Base-by-base conservation (phyloP, 2,888 invertebrate genomes). In the Nymphalis polychloros region DNA sequence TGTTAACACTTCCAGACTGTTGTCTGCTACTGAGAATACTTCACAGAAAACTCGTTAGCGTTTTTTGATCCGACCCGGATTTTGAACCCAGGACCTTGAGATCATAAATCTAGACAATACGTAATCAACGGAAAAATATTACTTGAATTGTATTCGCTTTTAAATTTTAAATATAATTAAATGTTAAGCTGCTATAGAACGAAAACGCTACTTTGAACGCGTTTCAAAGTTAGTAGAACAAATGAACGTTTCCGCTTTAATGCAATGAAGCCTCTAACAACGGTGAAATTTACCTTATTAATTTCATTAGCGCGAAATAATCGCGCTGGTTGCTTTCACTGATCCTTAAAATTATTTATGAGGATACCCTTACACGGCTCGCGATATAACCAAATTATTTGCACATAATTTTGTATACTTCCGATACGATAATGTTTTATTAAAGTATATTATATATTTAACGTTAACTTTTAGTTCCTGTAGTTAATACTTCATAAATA, bases 291-390 rank as follows among this genome's bases (percentile, higher is more conserved):
- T 72, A 75, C 86, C 85, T 89, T 88, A 89, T 89, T 89, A 89
- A 88, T 89, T 89, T 88, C 78, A 85, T 87, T 86, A 87, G 80
- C 84, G 78, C 79, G 79, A 86, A 87, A 88, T 88, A 86, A 88
- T 86, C 86, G 84, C 83, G 80, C 78, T 81, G 81, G 81, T 81
- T 82, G 81, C 81, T 82, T 81, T 78, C 79, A 81, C 81, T 84
- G 86, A 86, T 86, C 84, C 84, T 84, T 85, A 78, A 86, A 86
- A 85, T 88, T 84, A 85, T 88, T 86, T 86, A 86, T 83, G 80
- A 80, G 77, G 75, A 72, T 78, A 77, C 72, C 69, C 72, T 77
- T 78, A 75, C 81, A 77, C 64, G 50, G 69, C 59, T 53, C 64
- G 63, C 63, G 63, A 67, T 75, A 70, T 69, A 64, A 31, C 62